phyloP scores from a whole-genome alignment of 2,113 vertebrate species.

The Xiphorhynchus elegans region DNA sequence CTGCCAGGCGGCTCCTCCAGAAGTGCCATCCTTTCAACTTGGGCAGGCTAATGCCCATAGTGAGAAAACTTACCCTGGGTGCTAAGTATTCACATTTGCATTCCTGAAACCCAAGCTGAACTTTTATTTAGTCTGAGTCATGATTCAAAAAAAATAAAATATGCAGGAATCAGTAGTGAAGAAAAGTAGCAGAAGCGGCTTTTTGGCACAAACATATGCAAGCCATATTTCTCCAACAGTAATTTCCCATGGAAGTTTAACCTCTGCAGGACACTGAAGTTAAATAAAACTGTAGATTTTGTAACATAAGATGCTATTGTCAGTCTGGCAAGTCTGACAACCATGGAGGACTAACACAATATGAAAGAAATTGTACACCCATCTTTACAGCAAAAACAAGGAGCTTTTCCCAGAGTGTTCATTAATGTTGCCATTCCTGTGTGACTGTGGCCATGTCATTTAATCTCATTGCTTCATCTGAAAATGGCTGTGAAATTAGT shows the following conservation, averaged over 20 bases:
- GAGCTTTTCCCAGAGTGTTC: neutral
- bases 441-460: slow-evolving; percentile 1
- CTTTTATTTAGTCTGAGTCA: slow-evolving; percentile 38
- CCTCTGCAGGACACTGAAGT: slow-evolving; percentile 14
- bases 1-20: neutral
- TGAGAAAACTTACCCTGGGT: neutral
- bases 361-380: neutral
- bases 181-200: neutral
- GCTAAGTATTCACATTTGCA: neutral
- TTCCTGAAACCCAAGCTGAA: slow-evolving; percentile 38
- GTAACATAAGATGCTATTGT: slow-evolving; percentile 17
- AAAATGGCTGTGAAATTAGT: slow-evolving; percentile 39
- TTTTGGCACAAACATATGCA: slow-evolving; percentile 23
- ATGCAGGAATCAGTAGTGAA: neutral
- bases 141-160: neutral
- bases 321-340: neutral
- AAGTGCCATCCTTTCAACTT: neutral
- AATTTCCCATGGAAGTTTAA: slow-evolving; percentile 18
- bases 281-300: neutral
- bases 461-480: slow-evolving; percentile 41
- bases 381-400: neutral
- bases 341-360: neutral
- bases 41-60: neutral
- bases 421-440: neutral
- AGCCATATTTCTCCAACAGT: slow-evolving; percentile 22